Base-by-base conservation (phyloP, 1,140 invertebrate genomes). In the Akabosia matsudoensis region DNA sequence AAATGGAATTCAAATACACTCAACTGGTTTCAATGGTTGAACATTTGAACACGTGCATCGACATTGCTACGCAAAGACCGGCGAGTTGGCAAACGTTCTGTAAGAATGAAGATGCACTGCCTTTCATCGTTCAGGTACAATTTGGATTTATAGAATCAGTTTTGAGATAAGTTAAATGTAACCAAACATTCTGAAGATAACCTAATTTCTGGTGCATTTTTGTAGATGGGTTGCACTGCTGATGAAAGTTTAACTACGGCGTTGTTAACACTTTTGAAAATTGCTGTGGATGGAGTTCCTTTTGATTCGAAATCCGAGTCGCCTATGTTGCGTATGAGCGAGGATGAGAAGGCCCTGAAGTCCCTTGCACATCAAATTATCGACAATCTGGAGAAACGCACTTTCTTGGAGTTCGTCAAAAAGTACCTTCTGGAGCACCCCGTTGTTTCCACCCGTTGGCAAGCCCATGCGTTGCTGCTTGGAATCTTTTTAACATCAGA, bases 51-150 rank as follows among this genome's bases (percentile, higher is more conserved):
- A 91, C 92, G 22, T 97, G 96, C 82, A 90, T 93, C 73, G 97
- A 99, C 84, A 94, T 98, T 76, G 95, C 95, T 26, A 90, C 91
- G 18, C 91, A 90, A 80, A 90, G 96, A n/a, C 95, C 94, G 0
- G 90, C 92, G 74, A 98, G 98, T 86, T 98, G 97, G 97, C 96
- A 98, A 85, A 89, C 91, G 81, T 96, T 95, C 84, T 98, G 96
- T 83, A 84, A 91, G 14, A 90, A 94, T 78, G 88, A 91, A 33
- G 87, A 87, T 75, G 88, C 90, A 7, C 34, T 81, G 24, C 76
- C 76, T 16, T 81, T 81, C 64, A 76, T 81, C 13, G 70, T 81
- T 72, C 76, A 78, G 70, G 78, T 73, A 45, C 34, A 2, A 26
- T 73, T 31, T 10, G 24, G 7, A n/a, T 64, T 64, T n/a, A 14